These are phyloP conservation scores for Procambarus clarkii DNA, from an alignment of 1,140 invertebrate genomes.

Conservation along the genomic window DNA sequence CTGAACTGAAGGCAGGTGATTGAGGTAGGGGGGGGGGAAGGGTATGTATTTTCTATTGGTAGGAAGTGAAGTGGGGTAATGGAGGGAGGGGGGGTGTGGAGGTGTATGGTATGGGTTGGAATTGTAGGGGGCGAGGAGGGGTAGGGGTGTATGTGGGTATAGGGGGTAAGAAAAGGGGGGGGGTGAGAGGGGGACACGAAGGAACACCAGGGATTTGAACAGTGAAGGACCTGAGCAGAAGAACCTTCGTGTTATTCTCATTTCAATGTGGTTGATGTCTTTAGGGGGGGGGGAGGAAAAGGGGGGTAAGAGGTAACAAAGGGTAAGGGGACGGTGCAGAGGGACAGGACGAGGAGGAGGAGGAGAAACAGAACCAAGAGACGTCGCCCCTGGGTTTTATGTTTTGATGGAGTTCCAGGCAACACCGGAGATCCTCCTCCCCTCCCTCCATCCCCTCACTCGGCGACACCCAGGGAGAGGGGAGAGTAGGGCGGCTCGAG, in stretches of 20 bases:
- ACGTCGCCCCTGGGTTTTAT: slow-evolving; percentile 19
- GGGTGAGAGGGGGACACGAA: too few species aligned
- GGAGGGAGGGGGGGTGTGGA: too few species aligned
- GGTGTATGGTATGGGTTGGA: too few species aligned
- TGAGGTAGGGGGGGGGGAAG: too few species aligned
- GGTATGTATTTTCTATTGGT: too few species aligned
- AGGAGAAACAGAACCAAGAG: background rate
- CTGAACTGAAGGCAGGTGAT: too few species aligned
- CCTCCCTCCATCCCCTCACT: background rate
- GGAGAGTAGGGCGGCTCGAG: background rate
- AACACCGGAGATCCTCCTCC: background rate
- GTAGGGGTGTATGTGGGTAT: too few species aligned
- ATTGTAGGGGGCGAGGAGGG: too few species aligned
- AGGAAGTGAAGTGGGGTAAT: too few species aligned
- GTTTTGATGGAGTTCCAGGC: slow-evolving; percentile 58
- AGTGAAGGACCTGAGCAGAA: slow-evolving; percentile 37
- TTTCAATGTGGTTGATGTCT: slow-evolving; percentile 43
- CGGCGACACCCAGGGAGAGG: background rate
- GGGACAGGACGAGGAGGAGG: background rate
- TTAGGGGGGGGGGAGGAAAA: background rate
- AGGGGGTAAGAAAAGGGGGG: too few species aligned
- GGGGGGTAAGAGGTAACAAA: background rate
- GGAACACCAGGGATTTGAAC: too few species aligned
- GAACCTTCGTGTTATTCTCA: slow-evolving; percentile 51
- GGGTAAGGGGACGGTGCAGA: background rate